Evolutionary conservation across 2,113 vertebrate species (phyloP), one percentile per base, ranked within the genome.

Genomic region (Boleophthalmus pectinirostris): DNA sequence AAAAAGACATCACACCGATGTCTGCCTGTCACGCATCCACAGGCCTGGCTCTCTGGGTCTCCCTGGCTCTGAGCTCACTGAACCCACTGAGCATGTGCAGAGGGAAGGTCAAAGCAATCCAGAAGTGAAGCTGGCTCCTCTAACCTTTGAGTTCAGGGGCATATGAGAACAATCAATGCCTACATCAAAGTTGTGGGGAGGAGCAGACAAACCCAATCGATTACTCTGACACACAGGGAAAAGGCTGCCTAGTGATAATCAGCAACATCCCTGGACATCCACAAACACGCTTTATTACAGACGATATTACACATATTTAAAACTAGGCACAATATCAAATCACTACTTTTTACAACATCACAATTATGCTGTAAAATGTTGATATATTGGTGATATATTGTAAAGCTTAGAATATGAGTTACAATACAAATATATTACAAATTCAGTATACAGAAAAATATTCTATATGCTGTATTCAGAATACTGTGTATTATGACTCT

Each of bases 51-150:
- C 76, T 72, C 83, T 15, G 47, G 64, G 82, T 77, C 60, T 81
- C 82, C 78, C 90, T 92, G 87, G 85, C 83, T 87, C 78, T 74
- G 77, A 74, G 88, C 79, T 85, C 69, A 20, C 79, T 78, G 58
- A 82, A 66, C 79, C 80, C 81, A 91, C 81, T 81, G 89, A 90
- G 90, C 88, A 91, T 88, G 89, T 88, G 83, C 84, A 75, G 82
- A 88, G 70, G 76, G 89, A 92, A 92, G 89, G 92, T 93, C 89
- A 88, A 93, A 90, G 86, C 89, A 90, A 90, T 92, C 86, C 83
- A 90, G 82, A 81, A 88, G 80, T 85, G 82, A 77, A 81, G 85
- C 84, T 78, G 51, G 82, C 84, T 88, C 72, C 73, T 89, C 85
- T 90, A 92, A 90, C 88, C 85, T 91, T 87, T 84, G 88, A 91